These are phyloP conservation scores for Norana najaformis DNA, from an alignment of 2,888 invertebrate genomes.

Conservation along the genomic window DNA sequence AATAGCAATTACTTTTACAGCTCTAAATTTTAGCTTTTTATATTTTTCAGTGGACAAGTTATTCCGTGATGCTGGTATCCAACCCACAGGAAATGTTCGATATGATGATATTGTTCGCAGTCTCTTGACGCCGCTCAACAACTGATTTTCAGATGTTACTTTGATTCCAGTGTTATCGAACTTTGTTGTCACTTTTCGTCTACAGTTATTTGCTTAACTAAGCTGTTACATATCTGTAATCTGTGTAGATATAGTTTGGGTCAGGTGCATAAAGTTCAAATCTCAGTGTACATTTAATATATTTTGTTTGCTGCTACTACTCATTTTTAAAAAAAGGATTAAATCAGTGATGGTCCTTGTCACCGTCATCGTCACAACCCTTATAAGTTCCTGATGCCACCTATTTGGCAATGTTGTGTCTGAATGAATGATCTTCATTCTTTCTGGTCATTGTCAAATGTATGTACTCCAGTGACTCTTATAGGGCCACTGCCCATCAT, in stretches of 20 bases:
- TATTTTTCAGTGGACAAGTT: slow-evolving; percentile 42
- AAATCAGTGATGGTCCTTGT: no score
- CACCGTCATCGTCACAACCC: no score
- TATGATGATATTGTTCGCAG: slow-evolving; percentile 42
- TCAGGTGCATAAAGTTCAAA: neutral
- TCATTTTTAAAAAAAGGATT: neutral
- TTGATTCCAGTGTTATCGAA: neutral
- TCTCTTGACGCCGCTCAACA: slow-evolving; percentile 39
- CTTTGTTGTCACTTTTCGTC: no score
- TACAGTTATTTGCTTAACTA: neutral
- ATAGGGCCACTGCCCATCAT: neutral
- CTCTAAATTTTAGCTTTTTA: neutral
- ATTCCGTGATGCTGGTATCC: slow-evolving; percentile 43
- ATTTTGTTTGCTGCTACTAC: neutral
- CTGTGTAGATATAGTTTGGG: slow-evolving; percentile 1
- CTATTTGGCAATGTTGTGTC: no score
- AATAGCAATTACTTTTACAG: neutral
- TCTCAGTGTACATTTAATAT: neutral
- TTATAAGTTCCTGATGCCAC: no score
- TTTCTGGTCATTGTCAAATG: neutral
- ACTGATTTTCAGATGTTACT: neutral
- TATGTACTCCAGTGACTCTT: neutral
- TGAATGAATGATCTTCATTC: no score
- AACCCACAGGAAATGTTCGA: slow-evolving; percentile 35
- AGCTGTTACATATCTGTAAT: slow-evolving; percentile 2